phyloP scores from a whole-genome alignment of 2,113 vertebrate genomes.

The Notarius lentiginosus region DNA sequence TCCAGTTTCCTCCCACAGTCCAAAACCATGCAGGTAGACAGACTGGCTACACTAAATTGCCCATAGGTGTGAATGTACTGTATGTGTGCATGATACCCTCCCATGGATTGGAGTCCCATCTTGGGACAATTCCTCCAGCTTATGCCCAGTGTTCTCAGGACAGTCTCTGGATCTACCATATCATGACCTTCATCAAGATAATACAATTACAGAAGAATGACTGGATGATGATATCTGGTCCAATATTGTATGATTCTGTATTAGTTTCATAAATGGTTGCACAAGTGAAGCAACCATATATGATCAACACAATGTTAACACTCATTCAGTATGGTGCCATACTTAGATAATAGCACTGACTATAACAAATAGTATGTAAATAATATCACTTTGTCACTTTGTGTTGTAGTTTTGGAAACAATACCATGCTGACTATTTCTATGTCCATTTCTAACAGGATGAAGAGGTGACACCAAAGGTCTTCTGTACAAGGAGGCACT shows the following conservation, averaged over 20 bases:
- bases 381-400: not conserved
- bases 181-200: no score
- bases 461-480: constrained; percentile 48
- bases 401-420: not conserved
- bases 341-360: not conserved
- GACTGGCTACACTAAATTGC: not conserved
- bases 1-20: not conserved
- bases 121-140: not conserved
- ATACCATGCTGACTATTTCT: not conserved
- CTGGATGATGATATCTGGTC: not conserved
- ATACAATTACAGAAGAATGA: not conserved
- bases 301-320: not conserved
- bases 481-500: constrained; percentile 18
- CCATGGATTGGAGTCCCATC: not conserved
- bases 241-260: not conserved
- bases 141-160: not conserved
- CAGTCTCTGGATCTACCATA: not conserved
- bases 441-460: constrained; percentile 55
- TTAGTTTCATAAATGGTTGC: not conserved
- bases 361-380: not conserved
- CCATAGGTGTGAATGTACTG: not conserved
- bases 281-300: not conserved
- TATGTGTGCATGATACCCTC: not conserved
- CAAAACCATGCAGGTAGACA: not conserved
- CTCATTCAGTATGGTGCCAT: not conserved